Evolutionary conservation across 2,113 vertebrate species (phyloP).

Genomic region (Tinamus guttatus): DNA sequence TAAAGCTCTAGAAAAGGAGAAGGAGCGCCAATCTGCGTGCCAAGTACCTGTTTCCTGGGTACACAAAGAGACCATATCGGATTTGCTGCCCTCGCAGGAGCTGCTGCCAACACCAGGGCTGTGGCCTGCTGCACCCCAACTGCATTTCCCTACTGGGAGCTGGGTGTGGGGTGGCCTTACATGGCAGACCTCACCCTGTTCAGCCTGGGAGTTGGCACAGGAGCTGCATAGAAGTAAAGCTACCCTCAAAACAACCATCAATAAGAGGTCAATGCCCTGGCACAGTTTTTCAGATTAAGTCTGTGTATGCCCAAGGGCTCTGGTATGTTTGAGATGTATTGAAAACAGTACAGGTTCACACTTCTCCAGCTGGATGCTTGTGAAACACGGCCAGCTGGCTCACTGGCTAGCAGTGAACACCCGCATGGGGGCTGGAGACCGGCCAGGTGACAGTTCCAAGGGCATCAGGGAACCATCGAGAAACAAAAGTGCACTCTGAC

Average conservation of each 20-base stretch:
- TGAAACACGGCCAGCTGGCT: neutral
- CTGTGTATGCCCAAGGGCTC: accelerated
- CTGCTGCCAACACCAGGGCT: neutral
- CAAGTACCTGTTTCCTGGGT: neutral
- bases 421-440: neutral
- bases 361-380: accelerated
- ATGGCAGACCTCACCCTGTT: neutral
- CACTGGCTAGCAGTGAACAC: neutral
- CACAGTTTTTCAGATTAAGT: neutral
- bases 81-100: neutral
- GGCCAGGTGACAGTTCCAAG: neutral
- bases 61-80: neutral
- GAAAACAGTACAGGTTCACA: neutral
- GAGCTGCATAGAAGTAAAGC: neutral
- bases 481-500: neutral
- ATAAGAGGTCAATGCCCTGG: neutral
- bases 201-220: neutral
- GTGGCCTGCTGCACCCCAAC: accelerated
- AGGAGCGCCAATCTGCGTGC: neutral
- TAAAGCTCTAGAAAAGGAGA: neutral
- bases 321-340: neutral
- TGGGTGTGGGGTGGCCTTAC: neutral
- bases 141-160: neutral
- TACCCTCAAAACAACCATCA: neutral
- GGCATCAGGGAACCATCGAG: neutral